Conservation (phyloP, 2,797 vertebrate species). For the Hephaestus fuliginosus region DNA sequence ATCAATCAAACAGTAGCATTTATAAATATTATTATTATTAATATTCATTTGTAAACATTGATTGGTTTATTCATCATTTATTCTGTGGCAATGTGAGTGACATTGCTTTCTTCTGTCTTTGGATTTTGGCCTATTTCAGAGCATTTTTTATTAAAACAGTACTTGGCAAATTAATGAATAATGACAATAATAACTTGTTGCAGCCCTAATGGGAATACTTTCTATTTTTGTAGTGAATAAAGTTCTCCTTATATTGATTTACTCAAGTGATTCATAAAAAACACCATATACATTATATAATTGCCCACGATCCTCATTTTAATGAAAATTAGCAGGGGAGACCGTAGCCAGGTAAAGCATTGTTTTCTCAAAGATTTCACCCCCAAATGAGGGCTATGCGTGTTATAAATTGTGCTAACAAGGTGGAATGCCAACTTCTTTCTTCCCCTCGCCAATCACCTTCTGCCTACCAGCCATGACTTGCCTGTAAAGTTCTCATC, state of each 20-base stretch:
- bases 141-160: not conserved
- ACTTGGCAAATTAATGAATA: too few relatives aligned
- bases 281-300: not conserved
- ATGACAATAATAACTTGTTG: not conserved
- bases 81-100: not conserved
- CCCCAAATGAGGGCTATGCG: not conserved
- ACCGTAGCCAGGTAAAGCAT: not conserved
- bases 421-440: constrained; percentile 26
- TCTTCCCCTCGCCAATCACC: constrained; percentile 40
- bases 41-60: not conserved
- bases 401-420: constrained; percentile 33
- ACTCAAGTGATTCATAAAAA: not conserved
- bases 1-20: too few relatives aligned
- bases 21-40: not conserved
- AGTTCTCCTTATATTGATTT: not conserved
- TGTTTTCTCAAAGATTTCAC: not conserved
- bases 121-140: not conserved
- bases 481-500: constrained; percentile 63
- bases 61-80: not conserved
- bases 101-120: not conserved
- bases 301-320: not conserved
- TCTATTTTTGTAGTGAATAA: not conserved
- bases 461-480: constrained; percentile 49
- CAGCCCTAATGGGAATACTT: not conserved
- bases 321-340: constrained; percentile 17